Conservation (phyloP, 2,113 vertebrate species). For the Bungarus multicinctus region DNA sequence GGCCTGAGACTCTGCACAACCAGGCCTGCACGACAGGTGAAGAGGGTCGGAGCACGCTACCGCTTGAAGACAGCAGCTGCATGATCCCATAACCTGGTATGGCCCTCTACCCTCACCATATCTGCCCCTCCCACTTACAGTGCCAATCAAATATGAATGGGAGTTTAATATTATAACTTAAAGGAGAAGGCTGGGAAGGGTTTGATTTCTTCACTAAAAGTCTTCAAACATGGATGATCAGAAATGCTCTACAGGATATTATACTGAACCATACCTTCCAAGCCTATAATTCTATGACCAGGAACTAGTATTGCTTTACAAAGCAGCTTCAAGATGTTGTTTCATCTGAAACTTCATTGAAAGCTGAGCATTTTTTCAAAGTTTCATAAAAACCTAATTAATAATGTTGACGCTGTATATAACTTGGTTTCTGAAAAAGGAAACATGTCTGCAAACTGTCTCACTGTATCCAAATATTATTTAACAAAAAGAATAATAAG, state of each 20-base stretch:
- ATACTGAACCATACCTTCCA: background rate
- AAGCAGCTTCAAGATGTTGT: background rate
- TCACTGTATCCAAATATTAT: background rate
- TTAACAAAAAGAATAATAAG: constrained; percentile 8
- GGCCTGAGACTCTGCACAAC: no score
- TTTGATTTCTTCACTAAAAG: background rate
- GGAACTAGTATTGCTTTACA: background rate
- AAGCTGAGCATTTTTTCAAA: background rate
- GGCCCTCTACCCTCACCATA: no score
- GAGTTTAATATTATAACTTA: background rate
- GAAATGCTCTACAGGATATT: background rate
- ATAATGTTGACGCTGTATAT: background rate
- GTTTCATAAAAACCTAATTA: background rate
- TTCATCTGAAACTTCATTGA: background rate
- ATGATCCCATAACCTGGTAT: no score
- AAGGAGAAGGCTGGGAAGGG: background rate
- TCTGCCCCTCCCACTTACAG: no score
- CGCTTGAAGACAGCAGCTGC: no score
- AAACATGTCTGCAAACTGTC: background rate
- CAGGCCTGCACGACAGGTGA: no score
- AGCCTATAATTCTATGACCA: background rate
- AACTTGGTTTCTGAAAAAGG: background rate
- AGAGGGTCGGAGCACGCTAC: no score
- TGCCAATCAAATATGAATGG: no score
- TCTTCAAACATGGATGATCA: background rate